These are phyloP conservation scores for Harlomillsia oculata DNA, from an alignment of 1,140 invertebrate genomes.

Conservation along the genomic window DNA sequence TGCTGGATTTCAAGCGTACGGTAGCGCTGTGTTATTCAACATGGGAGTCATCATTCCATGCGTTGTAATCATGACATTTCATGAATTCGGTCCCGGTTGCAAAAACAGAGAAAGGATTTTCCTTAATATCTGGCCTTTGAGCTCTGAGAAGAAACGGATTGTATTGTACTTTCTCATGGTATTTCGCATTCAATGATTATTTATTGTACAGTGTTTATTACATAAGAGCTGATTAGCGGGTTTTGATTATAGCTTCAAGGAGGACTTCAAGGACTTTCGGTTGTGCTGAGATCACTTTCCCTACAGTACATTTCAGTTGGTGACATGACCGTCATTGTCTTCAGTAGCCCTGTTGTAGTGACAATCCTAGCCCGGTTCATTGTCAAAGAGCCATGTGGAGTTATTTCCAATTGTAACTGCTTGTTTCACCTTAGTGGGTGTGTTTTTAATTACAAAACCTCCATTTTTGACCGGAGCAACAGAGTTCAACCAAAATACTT, in stretches of 20 bases:
- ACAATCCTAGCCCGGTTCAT: constrained; percentile 23
- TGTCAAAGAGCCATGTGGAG: constrained; percentile 16
- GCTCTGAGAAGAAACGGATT: not conserved
- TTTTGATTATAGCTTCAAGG: constrained; percentile 15
- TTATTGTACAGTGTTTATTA: too few relatives aligned
- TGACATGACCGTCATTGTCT: constrained; percentile 21
- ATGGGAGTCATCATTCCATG: not conserved
- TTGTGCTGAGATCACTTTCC: constrained; percentile 6
- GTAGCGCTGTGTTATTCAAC: not conserved
- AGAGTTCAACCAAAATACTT: constrained; percentile 5
- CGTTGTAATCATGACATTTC: not conserved
- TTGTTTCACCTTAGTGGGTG: constrained; percentile 8
- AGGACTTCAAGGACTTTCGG: constrained; percentile 1
- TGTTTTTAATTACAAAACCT: constrained; percentile 18
- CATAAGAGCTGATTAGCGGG: too few relatives aligned
- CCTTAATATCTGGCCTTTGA: constrained; percentile 5
- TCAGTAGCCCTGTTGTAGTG: constrained; percentile 9
- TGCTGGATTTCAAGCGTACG: constrained; percentile 1
- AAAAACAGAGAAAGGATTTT: not conserved
- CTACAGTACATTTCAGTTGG: constrained; percentile 14
- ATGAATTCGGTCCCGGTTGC: not conserved
- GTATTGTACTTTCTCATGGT: not conserved
- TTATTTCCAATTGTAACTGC: constrained; percentile 9
- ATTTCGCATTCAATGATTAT: too few relatives aligned
- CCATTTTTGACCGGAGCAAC: constrained; percentile 16